phyloP scores from a whole-genome alignment of 2,797 vertebrate species.

The Selene dorsalis region DNA sequence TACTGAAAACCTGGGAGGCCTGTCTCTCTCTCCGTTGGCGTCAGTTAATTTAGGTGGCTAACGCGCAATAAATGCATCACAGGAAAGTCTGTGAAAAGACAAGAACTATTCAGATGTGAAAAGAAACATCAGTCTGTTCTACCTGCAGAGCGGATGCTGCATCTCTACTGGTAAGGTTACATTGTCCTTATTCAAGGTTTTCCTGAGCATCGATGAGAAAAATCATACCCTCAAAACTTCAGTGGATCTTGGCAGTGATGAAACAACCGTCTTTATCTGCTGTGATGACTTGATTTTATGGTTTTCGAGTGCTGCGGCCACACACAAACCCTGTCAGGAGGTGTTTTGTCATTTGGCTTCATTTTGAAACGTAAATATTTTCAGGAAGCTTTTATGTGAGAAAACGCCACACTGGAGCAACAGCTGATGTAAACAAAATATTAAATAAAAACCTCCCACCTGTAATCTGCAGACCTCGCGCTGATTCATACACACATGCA shows the following conservation, averaged over 20 bases:
- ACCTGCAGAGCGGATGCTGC: slow-evolving; percentile 8
- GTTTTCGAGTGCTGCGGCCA: slow-evolving; percentile 22
- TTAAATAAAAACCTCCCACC: slow-evolving; percentile 50
- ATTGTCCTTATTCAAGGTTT: slow-evolving; percentile 42
- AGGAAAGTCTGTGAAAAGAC: neutral
- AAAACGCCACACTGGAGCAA: slow-evolving; percentile 63
- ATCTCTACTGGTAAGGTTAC: slow-evolving; percentile 15
- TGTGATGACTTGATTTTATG: slow-evolving; percentile 57
- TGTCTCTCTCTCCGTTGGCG: slow-evolving; percentile 27
- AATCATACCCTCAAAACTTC: slow-evolving; percentile 39
- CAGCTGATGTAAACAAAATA: slow-evolving; percentile 73
- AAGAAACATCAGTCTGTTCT: slow-evolving; percentile 15
- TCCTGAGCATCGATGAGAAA: slow-evolving; percentile 47
- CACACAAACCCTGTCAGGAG: slow-evolving; percentile 49
- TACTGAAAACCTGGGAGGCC: slow-evolving; percentile 31
- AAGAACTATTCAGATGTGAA: slow-evolving; percentile 1
- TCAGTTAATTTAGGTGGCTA: slow-evolving; percentile 32
- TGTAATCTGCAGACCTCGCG: slow-evolving; percentile 37
- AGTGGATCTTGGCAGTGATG: slow-evolving; percentile 42
- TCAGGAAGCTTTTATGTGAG: slow-evolving; percentile 52
- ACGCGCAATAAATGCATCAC: slow-evolving; percentile 1
- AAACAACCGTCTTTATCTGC: slow-evolving; percentile 30
- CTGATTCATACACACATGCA: neutral
- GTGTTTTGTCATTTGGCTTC: slow-evolving; percentile 65
- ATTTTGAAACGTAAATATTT: slow-evolving; percentile 51